Conservation (phyloP, 2,888 invertebrate genomes). For the Lypha dubia region DNA sequence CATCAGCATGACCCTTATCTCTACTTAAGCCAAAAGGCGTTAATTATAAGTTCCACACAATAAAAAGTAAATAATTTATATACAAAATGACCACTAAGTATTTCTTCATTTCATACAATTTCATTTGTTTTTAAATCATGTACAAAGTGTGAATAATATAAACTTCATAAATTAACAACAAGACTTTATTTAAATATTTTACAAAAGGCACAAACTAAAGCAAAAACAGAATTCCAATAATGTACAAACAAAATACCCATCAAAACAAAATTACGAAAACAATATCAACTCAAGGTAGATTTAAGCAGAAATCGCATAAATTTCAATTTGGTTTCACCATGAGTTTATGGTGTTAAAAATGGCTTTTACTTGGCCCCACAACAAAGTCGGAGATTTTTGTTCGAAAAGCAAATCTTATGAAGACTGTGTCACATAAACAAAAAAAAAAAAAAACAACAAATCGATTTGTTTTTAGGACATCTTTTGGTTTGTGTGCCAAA, state of each 20-base stretch:
- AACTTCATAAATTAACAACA: conserved; percentile 70
- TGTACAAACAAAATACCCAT: conserved; percentile 58
- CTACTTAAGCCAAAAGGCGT: not conserved
- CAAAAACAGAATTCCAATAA: conserved; percentile 55
- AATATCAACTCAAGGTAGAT: conserved; percentile 56
- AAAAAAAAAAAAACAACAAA: conserved; percentile 10
- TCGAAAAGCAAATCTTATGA: conserved; percentile 46
- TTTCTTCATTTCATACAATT: conserved; percentile 7
- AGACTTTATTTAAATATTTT: conserved; percentile 56
- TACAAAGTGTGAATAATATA: conserved; percentile 74
- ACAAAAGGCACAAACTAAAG: conserved; percentile 34
- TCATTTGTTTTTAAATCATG: conserved; percentile 23
- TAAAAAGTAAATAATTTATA: conserved; percentile 31
- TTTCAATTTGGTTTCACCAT: conserved; percentile 69
- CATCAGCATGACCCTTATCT: too few relatives aligned
- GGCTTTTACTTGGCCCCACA: conserved; percentile 21
- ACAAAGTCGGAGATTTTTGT: conserved; percentile 1
- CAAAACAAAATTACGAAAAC: conserved; percentile 57
- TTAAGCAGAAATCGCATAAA: conserved; percentile 71
- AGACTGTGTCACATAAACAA: conserved; percentile 67
- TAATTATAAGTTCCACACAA: not conserved
- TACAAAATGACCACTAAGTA: not conserved
- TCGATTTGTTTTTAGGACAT: conserved; percentile 1
- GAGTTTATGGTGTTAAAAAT: conserved; percentile 70
- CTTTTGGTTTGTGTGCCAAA: conserved; percentile 49